These are phyloP conservation scores for Sebastes hopkinsi DNA, from an alignment of 2,797 vertebrate species.

Conservation along the genomic window DNA sequence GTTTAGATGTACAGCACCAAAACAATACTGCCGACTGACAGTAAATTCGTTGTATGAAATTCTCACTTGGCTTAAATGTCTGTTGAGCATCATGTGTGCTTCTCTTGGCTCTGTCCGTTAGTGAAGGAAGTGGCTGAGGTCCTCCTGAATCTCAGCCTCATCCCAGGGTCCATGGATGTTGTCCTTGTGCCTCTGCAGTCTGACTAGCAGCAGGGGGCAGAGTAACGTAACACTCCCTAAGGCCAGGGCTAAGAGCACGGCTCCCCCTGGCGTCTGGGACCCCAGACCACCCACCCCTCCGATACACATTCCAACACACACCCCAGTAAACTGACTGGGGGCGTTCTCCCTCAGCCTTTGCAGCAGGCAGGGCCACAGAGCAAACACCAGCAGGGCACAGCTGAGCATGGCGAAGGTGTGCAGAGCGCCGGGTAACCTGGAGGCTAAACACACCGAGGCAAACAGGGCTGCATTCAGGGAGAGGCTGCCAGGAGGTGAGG, in stretches of 20 bases:
- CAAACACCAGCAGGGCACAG: constrained; percentile 94
- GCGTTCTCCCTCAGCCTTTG: constrained; percentile 87
- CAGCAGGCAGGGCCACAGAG: constrained; percentile 95
- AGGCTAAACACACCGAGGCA: constrained; percentile 94
- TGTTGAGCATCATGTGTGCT: neutral
- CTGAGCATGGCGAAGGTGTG: constrained; percentile 96
- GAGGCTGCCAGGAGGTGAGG: constrained; percentile 90
- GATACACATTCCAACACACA: constrained; percentile 86
- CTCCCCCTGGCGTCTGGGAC: constrained; percentile 84
- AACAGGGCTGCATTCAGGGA: constrained; percentile 98
- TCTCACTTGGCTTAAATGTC: neutral
- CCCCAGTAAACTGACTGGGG: constrained; percentile 81
- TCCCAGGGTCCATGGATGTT: constrained; percentile 99
- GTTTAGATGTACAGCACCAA: neutral
- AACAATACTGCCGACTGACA: neutral
- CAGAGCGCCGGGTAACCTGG: constrained; percentile 90
- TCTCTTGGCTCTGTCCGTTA: constrained; percentile 49
- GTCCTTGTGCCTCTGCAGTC: constrained; percentile 94
- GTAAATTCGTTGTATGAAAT: neutral
- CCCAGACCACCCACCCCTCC: constrained; percentile 83
- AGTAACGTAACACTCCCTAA: constrained; percentile 86
- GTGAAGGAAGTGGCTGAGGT: constrained; percentile 87
- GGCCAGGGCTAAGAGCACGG: constrained; percentile 86
- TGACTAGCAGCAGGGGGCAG: constrained; percentile 91
- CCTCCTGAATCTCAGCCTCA: constrained; percentile 96